Evolutionary conservation across 2,888 invertebrate species (phyloP).

Genomic region (Oscheius sp.): DNA sequence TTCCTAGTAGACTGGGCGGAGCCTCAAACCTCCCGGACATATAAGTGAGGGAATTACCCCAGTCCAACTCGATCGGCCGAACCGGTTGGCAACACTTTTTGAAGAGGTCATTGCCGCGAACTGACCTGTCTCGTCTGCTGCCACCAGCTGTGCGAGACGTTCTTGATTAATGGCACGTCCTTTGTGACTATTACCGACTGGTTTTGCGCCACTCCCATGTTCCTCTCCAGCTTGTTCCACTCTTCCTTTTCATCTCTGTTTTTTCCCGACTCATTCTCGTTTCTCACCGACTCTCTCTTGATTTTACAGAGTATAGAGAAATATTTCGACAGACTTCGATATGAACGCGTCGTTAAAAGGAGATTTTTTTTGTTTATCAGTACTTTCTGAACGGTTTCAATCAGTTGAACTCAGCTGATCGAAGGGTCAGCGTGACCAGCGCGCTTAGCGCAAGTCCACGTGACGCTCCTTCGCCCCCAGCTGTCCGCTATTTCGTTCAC

Average conservation of each 20-base stretch:
- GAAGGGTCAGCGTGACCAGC: constrained; percentile 26
- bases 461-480: constrained; percentile 21
- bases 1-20: constrained; percentile 20
- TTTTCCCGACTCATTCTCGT: background rate
- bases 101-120: background rate
- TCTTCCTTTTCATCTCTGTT: background rate
- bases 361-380: constrained; percentile 16
- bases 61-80: background rate
- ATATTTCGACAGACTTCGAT: background rate
- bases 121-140: constrained; percentile 20
- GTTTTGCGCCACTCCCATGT: constrained; percentile 11
- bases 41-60: constrained; percentile 15
- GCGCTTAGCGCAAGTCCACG: constrained; percentile 22
- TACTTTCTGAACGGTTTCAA: no score
- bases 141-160: constrained; percentile 26
- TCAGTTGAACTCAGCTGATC: constrained; percentile 19
- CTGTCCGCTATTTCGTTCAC: constrained; percentile 21
- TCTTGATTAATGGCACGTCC: constrained; percentile 21
- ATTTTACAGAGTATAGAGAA: background rate
- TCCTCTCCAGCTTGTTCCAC: background rate
- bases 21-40: constrained; percentile 4
- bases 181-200: constrained; percentile 22
- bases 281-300: background rate
- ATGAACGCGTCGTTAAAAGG: no score
- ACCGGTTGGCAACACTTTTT: constrained; percentile 7